Evolutionary conservation across 2,797 vertebrate species (phyloP), one percentile per base, ranked within the genome.

Genomic region (Macropus fuliginosus): DNA sequence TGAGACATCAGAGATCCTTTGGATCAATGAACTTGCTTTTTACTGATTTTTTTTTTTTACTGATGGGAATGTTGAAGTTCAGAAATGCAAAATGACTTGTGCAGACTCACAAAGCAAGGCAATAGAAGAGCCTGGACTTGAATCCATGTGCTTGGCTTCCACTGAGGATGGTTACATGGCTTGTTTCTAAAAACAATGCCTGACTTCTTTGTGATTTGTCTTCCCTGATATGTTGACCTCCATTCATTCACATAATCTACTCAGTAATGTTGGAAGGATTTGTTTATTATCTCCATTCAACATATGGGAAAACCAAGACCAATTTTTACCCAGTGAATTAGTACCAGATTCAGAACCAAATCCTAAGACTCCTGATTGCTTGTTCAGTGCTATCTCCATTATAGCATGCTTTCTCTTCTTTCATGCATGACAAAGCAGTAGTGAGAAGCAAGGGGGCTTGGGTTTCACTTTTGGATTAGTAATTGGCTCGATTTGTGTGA

Each of bases 381-480:
- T 27, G 3, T 34, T 55, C 13, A 40, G 54, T 50, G 46, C 24
- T 50, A n/a, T 24, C 1, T 10, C 59, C 21, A 24, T 6, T 81
- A 81, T 46, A 81, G 46, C 18, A 81, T 91, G 62, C 55, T 92
- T 56, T 40, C 40, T 18, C 62, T 24, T 91, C 40, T 91, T 81
- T 90, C 50, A 31, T 54, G 89, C n/a, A 8, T 10, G 52, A 90
- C 46, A 46, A 91, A 57, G 93, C 52, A 56, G n/a, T 91, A 92
- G 54, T 46, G 40, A 46, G 21, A 87, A 87, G 55, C 46, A 55
- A 40, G 91, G 31, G 27, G 62, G 54, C 54, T 96, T 57, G 91
- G 94, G 74, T 93, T 91, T 96, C 56, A 29, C 81, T 92, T 50
- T 74, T 55, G 34, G 95, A 24, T 93, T 90, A 55, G 3, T 90